These are phyloP conservation scores for Xestia xanthographa DNA, from an alignment of 2,888 invertebrate genomes.

Conservation along the genomic window DNA sequence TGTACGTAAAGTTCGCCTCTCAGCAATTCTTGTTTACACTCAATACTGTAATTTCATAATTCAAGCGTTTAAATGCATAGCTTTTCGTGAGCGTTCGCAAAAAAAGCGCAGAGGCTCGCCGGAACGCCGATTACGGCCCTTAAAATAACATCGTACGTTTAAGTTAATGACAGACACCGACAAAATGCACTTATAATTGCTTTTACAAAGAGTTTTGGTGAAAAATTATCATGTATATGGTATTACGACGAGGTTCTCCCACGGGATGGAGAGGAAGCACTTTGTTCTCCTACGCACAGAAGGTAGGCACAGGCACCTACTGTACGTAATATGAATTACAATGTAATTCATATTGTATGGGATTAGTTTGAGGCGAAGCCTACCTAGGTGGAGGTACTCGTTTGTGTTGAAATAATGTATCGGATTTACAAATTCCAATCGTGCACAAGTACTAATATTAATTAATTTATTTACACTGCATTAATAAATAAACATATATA, in stretches of 20 bases:
- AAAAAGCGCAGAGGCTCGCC: slow-evolving; percentile 84
- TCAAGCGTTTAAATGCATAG: slow-evolving; percentile 90
- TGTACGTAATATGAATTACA: neutral
- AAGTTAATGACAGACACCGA: slow-evolving; percentile 90
- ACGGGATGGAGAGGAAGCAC: slow-evolving; percentile 70
- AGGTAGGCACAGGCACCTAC: neutral
- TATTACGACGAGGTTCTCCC: slow-evolving; percentile 79
- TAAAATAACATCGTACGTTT: slow-evolving; percentile 91
- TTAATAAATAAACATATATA: slow-evolving; percentile 52
- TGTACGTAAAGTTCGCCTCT: slow-evolving; percentile 59
- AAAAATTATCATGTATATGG: slow-evolving; percentile 87
- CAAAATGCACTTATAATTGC: slow-evolving; percentile 90
- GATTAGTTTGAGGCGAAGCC: slow-evolving; percentile 14
- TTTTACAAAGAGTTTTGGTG: slow-evolving; percentile 89
- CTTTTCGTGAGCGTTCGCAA: slow-evolving; percentile 87
- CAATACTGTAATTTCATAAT: slow-evolving; percentile 90
- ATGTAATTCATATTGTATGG: slow-evolving; percentile 18
- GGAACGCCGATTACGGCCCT: slow-evolving; percentile 88
- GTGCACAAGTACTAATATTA: slow-evolving; percentile 42
- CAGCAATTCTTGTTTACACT: slow-evolving; percentile 84
- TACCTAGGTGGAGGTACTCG: slow-evolving; percentile 3
- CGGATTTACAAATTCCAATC: slow-evolving; percentile 50
- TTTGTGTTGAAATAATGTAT: slow-evolving; percentile 53
- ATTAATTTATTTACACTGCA: slow-evolving; percentile 54
- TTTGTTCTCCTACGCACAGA: slow-evolving; percentile 27